Percentiles rank a stretch among this genome's conserved stretches.
These are phyloP conservation scores for Macrocentrus cingulum DNA, from an alignment of 1,140 invertebrate genomes.

Conservation along the genomic window DNA sequence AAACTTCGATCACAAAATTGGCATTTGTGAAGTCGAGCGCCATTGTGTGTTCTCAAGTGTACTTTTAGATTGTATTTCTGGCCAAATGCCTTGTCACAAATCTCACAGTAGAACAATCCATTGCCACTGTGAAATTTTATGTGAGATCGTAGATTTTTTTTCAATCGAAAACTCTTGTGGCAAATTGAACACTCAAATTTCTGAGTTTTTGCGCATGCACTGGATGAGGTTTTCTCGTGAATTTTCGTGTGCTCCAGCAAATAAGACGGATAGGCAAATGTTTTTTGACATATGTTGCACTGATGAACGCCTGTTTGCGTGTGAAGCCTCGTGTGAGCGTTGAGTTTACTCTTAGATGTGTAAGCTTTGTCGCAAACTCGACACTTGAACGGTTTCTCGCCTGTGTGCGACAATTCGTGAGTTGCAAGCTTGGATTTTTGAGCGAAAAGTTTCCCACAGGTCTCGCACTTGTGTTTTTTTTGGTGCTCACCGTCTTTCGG, in stretches of 20 bases:
- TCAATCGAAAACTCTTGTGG: conserved; percentile 44
- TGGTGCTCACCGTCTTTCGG: background rate
- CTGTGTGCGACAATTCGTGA: conserved; percentile 49
- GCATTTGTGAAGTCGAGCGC: conserved; percentile 55
- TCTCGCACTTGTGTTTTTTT: conserved; percentile 49
- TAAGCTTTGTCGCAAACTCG: conserved; percentile 48
- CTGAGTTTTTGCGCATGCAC: conserved; percentile 7
- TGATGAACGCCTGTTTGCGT: conserved; percentile 48
- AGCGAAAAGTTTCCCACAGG: conserved; percentile 51
- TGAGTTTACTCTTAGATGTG: conserved; percentile 52
- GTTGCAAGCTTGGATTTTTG: conserved; percentile 54
- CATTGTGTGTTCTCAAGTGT: conserved; percentile 49
- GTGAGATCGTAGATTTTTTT: conserved; percentile 50
- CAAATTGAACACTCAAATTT: conserved; percentile 47
- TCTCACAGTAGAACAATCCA: conserved; percentile 47
- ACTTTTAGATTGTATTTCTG: conserved; percentile 50
- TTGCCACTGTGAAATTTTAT: conserved; percentile 49
- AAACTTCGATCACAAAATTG: conserved; percentile 59
- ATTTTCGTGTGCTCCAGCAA: conserved; percentile 50
- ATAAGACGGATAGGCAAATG: conserved; percentile 55
- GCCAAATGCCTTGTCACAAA: conserved; percentile 58
- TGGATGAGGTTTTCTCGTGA: conserved; percentile 36
- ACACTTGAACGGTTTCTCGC: conserved; percentile 49
- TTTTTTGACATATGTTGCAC: conserved; percentile 54
- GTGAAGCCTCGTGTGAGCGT: conserved; percentile 51